Percentiles rank a stretch among this genome's conserved stretches.
These are phyloP conservation scores for Microctonus aethiopoides DNA, from an alignment of 2,888 invertebrate species.

Conservation along the genomic window DNA sequence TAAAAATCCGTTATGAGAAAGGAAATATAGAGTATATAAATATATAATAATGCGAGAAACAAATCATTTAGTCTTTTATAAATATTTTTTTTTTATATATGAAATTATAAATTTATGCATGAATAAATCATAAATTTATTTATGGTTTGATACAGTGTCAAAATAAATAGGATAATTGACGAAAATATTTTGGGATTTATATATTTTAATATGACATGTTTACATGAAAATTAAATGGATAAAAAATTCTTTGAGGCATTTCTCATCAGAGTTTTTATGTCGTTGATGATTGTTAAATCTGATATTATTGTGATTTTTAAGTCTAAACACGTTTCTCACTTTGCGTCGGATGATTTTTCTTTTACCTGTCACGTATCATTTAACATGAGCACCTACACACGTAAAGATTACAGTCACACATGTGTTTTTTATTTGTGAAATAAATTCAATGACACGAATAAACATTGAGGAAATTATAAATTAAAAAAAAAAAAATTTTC, in stretches of 20 bases:
- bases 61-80: background rate
- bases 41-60: background rate
- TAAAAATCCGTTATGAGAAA: too few species aligned
- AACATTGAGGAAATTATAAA: background rate
- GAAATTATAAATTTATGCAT: too few species aligned
- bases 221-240: background rate
- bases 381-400: background rate
- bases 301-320: background rate
- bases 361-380: conserved; percentile 1
- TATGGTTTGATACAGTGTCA: background rate
- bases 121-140: background rate
- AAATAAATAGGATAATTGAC: background rate
- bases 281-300: background rate
- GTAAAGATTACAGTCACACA: background rate
- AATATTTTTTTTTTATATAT: too few species aligned
- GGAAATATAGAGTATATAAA: too few species aligned
- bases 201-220: background rate
- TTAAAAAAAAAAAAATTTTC: background rate
- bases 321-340: background rate
- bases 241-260: background rate
- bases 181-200: too few species aligned
- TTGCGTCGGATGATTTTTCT: background rate
- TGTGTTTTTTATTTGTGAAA: background rate
- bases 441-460: background rate
- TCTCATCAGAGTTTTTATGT: too few species aligned